These are phyloP conservation scores for Melanocharis versteri DNA, from an alignment of 2,113 vertebrate species.

Conservation along the genomic window DNA sequence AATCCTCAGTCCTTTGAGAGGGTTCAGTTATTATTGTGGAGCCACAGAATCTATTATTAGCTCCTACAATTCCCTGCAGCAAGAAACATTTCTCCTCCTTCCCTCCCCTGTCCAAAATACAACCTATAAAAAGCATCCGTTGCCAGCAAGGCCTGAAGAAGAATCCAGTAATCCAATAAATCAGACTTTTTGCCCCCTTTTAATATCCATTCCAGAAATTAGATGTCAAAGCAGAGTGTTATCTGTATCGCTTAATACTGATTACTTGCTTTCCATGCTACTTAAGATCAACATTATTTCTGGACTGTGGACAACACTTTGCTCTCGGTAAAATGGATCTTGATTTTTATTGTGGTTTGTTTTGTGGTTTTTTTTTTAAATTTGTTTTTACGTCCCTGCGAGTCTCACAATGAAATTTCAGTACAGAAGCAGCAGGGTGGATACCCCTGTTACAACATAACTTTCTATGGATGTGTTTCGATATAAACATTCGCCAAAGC, in stretches of 20 bases:
- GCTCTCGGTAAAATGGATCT: background rate
- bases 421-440: background rate
- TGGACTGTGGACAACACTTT: background rate
- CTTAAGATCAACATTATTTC: background rate
- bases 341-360: background rate
- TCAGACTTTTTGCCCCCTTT: background rate
- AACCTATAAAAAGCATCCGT: background rate
- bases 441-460: background rate
- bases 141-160: background rate
- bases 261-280: background rate
- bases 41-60: background rate
- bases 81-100: background rate
- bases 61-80: background rate
- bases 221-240: background rate
- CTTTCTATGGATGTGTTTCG: fast-evolving
- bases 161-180: background rate
- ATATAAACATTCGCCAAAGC: background rate
- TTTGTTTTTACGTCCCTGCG: background rate
- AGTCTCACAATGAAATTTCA: background rate
- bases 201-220: background rate
- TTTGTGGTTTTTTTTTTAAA: background rate
- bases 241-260: background rate
- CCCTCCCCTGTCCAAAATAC: background rate
- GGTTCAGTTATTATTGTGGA: background rate
- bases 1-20: background rate